Evolutionary conservation across 2,888 invertebrate species (phyloP).

Genomic region (Tenthredo notha): DNA sequence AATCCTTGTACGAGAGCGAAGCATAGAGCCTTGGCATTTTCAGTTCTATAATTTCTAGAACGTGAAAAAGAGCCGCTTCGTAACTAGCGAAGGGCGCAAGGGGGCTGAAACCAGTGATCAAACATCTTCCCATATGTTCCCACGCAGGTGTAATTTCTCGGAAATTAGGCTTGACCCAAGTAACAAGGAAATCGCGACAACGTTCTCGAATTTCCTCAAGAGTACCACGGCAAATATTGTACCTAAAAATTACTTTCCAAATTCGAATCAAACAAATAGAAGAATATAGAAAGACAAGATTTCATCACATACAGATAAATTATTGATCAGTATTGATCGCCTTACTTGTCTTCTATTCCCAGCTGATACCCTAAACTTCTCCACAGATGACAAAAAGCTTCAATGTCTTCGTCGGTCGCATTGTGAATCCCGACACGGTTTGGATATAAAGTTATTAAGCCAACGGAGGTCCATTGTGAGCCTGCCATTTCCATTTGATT

Average conservation of each 20-base stretch:
- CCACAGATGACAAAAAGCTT: constrained; percentile 81
- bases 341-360: constrained; percentile 77
- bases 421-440: constrained; percentile 74
- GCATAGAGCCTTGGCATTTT: constrained; percentile 66
- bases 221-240: constrained; percentile 66
- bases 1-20: constrained; percentile 60
- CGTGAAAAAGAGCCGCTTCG: constrained; percentile 66
- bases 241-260: background rate
- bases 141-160: constrained; percentile 56
- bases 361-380: constrained; percentile 79
- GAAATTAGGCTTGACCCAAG: constrained; percentile 64
- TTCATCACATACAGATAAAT: constrained; percentile 42
- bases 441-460: constrained; percentile 78
- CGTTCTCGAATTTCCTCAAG: constrained; percentile 63
- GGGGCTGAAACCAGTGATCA: constrained; percentile 58
- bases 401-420: constrained; percentile 77
- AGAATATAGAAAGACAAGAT: constrained; percentile 47
- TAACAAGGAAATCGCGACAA: constrained; percentile 59
- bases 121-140: constrained; percentile 42
- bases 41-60: constrained; percentile 69
- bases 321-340: background rate
- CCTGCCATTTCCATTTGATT: constrained; percentile 80
- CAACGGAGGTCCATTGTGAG: constrained; percentile 80
- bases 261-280: background rate
- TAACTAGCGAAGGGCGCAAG: constrained; percentile 63